These are phyloP conservation scores for Sisyra nigra DNA, from an alignment of 2,888 invertebrate species.

Conservation along the genomic window DNA sequence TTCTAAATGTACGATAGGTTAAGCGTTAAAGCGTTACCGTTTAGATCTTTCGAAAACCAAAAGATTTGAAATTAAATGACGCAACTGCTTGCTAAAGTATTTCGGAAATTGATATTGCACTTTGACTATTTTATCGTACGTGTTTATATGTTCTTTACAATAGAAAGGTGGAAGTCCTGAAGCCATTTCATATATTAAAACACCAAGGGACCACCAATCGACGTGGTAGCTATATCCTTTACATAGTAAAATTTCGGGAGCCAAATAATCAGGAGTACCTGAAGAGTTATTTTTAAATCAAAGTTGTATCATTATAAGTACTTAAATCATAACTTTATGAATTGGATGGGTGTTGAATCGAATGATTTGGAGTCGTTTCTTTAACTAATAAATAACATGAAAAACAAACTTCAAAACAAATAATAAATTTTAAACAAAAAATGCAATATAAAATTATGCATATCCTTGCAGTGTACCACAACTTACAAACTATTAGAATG, in stretches of 20 bases:
- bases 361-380: no score
- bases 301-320: no score
- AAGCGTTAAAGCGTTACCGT: constrained; percentile 20
- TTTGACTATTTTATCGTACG: constrained; percentile 78
- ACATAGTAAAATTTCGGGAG: constrained; percentile 69
- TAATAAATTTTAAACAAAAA: no score
- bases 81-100: constrained; percentile 58
- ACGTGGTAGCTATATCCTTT: constrained; percentile 78
- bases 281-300: neutral
- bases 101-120: constrained; percentile 72
- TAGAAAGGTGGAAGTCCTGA: constrained; percentile 83
- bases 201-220: constrained; percentile 87
- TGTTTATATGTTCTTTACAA: constrained; percentile 72
- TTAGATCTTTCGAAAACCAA: constrained; percentile 59
- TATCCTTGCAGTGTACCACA: no score
- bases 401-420: no score
- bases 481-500: no score
- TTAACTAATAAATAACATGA: no score
- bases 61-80: constrained; percentile 64
- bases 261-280: constrained; percentile 75
- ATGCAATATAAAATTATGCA: no score
- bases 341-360: no score
- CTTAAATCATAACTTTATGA: no score
- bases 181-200: constrained; percentile 68
- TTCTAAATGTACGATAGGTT: neutral